Base-by-base conservation (phyloP, 2,113 vertebrate genomes). In the Corythornis vintsioides region DNA sequence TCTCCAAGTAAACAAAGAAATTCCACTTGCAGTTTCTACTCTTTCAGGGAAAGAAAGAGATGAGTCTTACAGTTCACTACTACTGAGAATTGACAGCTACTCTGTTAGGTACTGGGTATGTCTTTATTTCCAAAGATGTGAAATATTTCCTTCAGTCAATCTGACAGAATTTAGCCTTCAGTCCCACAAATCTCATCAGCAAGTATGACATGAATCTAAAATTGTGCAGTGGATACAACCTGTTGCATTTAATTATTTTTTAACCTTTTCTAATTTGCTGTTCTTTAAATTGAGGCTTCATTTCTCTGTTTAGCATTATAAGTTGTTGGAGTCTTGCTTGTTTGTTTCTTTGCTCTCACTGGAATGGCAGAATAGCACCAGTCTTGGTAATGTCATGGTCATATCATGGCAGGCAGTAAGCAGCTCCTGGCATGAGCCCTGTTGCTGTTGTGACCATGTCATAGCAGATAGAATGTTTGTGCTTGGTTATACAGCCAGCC, bases 111-210 rank as follows among this genome's bases (percentile, higher is more conserved):
- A n/a, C 10, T 33, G 45, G 26, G 40, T 7, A 5, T 35, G 55
- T 8, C n/a, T 86, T 76, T 76, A 45, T 33, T 76, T 48, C 53
- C 50, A 72, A 17, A 13, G 4, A 22, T 43, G 11, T 71, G 43
- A 92, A 78, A 47, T 74, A 42, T 1, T 59, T 21, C 66, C 26
- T 87, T 82, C 11, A 16, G 22, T 60, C 43, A 79, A 28, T 52
- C 69, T 56, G 64, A 53, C 13, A 82, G 48, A 76, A 56, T 72
- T 82, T 45, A 89, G 24, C 29, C 40, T 85, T 83, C 67, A 87
- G 69, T 45, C 3, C 24, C 53, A 48, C 17, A 94, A 85, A 64
- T 48, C 85, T 8, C 1, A 2, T 8, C 77, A 83, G 11, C 13
- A 66, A 81, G 15, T 71, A 52, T 21, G 33, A 65, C n/a, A n/a